These are phyloP conservation scores for Hemicrepidius hirtus DNA, from an alignment of 2,888 invertebrate species.

Conservation along the genomic window DNA sequence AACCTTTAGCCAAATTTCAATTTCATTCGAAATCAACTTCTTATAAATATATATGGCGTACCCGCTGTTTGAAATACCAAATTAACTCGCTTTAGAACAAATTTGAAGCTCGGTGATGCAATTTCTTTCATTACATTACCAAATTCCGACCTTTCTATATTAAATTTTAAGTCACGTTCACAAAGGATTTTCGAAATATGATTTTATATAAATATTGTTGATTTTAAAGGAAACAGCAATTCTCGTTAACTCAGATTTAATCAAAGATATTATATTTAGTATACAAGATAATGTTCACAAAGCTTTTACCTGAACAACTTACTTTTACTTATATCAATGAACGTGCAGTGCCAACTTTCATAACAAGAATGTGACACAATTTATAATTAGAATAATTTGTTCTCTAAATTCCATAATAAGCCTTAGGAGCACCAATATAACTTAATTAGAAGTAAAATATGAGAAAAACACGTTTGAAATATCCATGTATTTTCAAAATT, in stretches of 20 bases:
- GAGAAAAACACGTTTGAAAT: too few species aligned
- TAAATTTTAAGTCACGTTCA: background rate
- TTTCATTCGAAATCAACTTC: constrained; percentile 13
- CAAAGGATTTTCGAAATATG: background rate
- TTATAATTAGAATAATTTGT: too few species aligned
- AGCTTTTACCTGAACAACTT: too few species aligned
- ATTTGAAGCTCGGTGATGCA: constrained; percentile 6
- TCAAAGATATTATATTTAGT: background rate
- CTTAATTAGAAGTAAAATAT: too few species aligned
- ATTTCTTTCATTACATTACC: background rate
- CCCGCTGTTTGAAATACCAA: background rate
- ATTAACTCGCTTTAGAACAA: constrained; percentile 14
- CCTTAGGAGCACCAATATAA: too few species aligned
- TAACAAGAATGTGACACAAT: too few species aligned
- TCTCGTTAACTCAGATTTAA: background rate
- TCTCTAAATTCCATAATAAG: too few species aligned
- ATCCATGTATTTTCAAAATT: too few species aligned
- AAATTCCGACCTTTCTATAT: constrained; percentile 14
- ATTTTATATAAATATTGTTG: background rate
- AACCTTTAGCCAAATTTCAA: background rate
- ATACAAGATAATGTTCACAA: too few species aligned
- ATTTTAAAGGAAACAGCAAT: too few species aligned
- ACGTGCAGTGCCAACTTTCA: too few species aligned
- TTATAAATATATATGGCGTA: constrained; percentile 4
- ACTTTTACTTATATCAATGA: too few species aligned